Evolutionary conservation across 2,888 invertebrate species (phyloP), one percentile per base, ranked within the genome.

Genomic region (Cacoxenus indagator): DNA sequence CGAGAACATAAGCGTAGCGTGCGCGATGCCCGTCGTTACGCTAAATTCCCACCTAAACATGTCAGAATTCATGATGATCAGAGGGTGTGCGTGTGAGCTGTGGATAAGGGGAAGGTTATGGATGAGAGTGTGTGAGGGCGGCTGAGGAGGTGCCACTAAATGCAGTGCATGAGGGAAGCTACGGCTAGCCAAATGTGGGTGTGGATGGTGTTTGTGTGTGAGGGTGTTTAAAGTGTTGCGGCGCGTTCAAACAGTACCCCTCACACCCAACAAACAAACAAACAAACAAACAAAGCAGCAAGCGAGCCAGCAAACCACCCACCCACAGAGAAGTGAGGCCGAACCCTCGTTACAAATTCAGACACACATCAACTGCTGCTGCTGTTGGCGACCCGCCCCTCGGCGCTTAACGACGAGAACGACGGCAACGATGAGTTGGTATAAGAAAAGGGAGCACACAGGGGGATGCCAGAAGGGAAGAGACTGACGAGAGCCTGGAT

Each of bases 341-440:
- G 51, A 57, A 51, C 61, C 61, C 67, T 62, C 46, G 67, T 67
- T 67, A 67, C 62, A 62, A 51, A 62, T 67, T 67, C 67, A 67
- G 62, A 48, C 67, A 67, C 61, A 62, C 67, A 51, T 67, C 65
- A 65, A 65, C 22, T 46, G 51, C 65, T 29, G 65, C 65, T 48
- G 17, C 48, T 48, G 14, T 19, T 19, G 19, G 8, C 19, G 19
- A 59, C 19, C 59, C 19, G 59, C n/a, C 31, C 3, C 57, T 29
- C 17, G 17, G 31, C 19, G 37, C 59, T 59, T 37, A 59, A 64
- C 64, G 55, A 69, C 59, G 57, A 64, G 29, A 43, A 66, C 61
- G 45, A 45, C 31, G 64, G 17, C 57, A 57, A 22, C 64, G 29
- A 48, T 55, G 45, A 66, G 46, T 17, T 59, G 57, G 27, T 65